Evolutionary conservation across 1,140 invertebrate genomes (phyloP), one percentile per base, ranked within the genome.

Genomic region (Magallana angulata): DNA sequence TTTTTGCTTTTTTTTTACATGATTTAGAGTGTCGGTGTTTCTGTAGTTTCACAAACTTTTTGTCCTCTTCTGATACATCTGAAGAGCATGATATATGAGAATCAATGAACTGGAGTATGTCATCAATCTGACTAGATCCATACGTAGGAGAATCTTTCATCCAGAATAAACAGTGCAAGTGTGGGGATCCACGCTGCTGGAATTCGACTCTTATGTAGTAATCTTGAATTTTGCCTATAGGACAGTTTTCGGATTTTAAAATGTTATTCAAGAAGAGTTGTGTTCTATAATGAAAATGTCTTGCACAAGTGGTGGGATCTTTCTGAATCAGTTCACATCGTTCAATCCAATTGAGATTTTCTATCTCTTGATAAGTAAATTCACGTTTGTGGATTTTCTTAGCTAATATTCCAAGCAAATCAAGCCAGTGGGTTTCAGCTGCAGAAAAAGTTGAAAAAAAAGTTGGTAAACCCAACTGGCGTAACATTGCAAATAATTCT

Each of bases 401-500:
- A 36, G 86, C 59, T 71, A 57, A 36, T 64, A 24, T 24, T 24
- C 18, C 18, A 24, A 24, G 18, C 18, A 24, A 24, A 24, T 24
- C 18, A 24, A 24, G 36, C 7, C 11, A 88, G 81, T 60, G 64
- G 24, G 88, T 90, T 87, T 89, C 88, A 58, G 88, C 90, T 36
- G 90, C 86, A 18, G 88, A 90, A 18, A 89, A 68, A 24, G 71
- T 90, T 7, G 64, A 1, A 86, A 89, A 24, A n/a, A 85, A 89
- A 59, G 86, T 87, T 84, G 86, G 85, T 48, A 84, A 11, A 58
- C 86, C 88, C 48, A 89, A 80, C 64, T 90, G 86, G 11, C 71
- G 87, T 9, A 89, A 86, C 84, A 89, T 89, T 62, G 88, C 88
- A 88, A 89, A 89, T 68, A 90, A 36, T 30, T 89, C 88, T 62